Conservation (phyloP, 2,888 invertebrate genomes). For the Drosophila stalkeri region DNA sequence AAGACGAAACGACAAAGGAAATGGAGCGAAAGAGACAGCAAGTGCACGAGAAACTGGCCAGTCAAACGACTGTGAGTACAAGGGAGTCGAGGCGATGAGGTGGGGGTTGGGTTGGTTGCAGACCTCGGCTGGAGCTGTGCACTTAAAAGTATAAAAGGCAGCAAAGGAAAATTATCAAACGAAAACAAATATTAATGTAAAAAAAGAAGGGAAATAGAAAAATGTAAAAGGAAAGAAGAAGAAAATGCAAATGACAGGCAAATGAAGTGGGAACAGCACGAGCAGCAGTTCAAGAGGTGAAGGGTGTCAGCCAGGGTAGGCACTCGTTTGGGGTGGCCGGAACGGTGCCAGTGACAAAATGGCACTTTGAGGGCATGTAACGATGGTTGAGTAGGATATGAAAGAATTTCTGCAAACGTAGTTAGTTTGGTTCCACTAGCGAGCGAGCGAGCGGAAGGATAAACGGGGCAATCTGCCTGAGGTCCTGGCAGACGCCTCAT, state of each 20-base stretch:
- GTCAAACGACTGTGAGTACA: slow-evolving; percentile 17
- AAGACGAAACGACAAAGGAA: slow-evolving; percentile 71
- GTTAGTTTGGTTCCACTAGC: slow-evolving; percentile 58
- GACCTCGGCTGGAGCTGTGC: slow-evolving; percentile 45
- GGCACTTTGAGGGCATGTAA: slow-evolving; percentile 81
- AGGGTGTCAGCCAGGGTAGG: slow-evolving; percentile 1
- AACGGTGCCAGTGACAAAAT: slow-evolving; percentile 65
- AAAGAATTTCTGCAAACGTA: slow-evolving; percentile 77
- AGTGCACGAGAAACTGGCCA: slow-evolving; percentile 41
- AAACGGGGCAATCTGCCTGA: background rate
- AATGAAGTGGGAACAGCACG: slow-evolving; percentile 29
- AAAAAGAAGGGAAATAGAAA: slow-evolving; percentile 28
- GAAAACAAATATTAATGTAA: slow-evolving; percentile 80
- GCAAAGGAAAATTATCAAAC: slow-evolving; percentile 80
- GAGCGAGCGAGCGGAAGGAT: background rate
- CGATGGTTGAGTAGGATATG: slow-evolving; percentile 74
- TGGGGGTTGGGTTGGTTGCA: background rate
- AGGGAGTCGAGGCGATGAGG: background rate
- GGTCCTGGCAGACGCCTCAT: slow-evolving; percentile 31
- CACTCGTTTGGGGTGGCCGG: slow-evolving; percentile 16
- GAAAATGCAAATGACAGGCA: slow-evolving; percentile 75
- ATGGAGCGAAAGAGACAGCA: slow-evolving; percentile 46
- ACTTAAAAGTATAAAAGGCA: slow-evolving; percentile 80
- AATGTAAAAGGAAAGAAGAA: slow-evolving; percentile 40
- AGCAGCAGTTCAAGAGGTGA: background rate